Base-by-base conservation (phyloP, 1,140 invertebrate species). In the Plutomurus gul region DNA sequence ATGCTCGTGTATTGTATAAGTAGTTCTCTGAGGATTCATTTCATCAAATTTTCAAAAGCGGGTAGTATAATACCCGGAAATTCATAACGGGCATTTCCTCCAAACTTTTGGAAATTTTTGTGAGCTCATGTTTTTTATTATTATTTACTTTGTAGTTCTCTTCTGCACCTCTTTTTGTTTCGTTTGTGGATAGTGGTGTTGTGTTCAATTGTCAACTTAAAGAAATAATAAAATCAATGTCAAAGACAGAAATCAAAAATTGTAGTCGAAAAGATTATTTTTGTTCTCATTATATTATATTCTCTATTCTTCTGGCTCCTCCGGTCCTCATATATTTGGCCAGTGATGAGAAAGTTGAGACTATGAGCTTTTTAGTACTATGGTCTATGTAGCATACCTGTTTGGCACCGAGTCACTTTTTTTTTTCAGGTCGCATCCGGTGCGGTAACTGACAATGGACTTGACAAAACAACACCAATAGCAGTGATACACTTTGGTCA, bases 271-370 rank as follows among this genome's bases (percentile, higher is more conserved):
- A 43, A 13, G 11, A n/a, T 2, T 13, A 65, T 65, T 36, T 60
- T 60, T n/a, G 7, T 13, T n/a, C 11, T 33, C 16, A 33, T 65
- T 33, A 30, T 30, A n/a, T n/a, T n/a, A 65, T 33, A 65, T 30
- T 65, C 56, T 65, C 56, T 65, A 65, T 16, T 65, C 56, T 65
- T 65, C 56, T 65, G 56, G 56, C 30, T 65, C 56, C 56, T 51
- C 47, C 47, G 47, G 20, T 51, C 47, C 25, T 51, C 47, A n/a
- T n/a, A n/a, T n/a, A n/a, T n/a, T n/a, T n/a, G n/a, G n/a, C n/a
- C n/a, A n/a, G n/a, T n/a, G n/a, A n/a, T n/a, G n/a, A n/a, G n/a
- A n/a, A n/a, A n/a, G n/a, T n/a, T n/a, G n/a, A 65, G 56, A 30
- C 56, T 65, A 30, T 65, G 56, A 65, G 22, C 56, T 65, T 65